phyloP scores from a whole-genome alignment of 2,797 vertebrate species.

The Gephyroberyx darwinii region DNA sequence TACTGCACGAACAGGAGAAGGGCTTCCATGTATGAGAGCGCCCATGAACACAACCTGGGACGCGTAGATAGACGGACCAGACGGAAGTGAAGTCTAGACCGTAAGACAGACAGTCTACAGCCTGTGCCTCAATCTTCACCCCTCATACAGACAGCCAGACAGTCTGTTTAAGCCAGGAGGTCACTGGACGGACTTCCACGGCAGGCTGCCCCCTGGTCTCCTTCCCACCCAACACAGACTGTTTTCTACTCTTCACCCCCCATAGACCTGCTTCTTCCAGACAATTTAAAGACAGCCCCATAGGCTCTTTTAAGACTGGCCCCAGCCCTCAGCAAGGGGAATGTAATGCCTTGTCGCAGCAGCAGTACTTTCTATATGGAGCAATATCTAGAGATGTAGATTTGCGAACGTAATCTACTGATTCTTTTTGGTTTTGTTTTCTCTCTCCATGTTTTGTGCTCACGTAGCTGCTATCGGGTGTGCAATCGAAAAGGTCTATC shows the following conservation, averaged over 20 bases:
- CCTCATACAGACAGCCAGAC: slow-evolving; percentile 18
- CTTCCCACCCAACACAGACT: slow-evolving; percentile 53
- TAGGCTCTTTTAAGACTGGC: slow-evolving; percentile 67
- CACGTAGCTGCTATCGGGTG: slow-evolving; percentile 89
- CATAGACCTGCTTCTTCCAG: slow-evolving; percentile 60
- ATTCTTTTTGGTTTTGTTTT: slow-evolving; percentile 68
- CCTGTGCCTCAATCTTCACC: slow-evolving; percentile 88
- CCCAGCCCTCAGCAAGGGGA: slow-evolving; percentile 72
- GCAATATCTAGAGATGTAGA: slow-evolving; percentile 86
- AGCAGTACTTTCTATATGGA: slow-evolving; percentile 80
- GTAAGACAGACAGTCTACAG: slow-evolving; percentile 75
- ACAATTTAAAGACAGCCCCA: slow-evolving; percentile 56
- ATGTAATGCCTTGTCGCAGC: slow-evolving; percentile 85
- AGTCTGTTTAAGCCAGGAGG: slow-evolving; percentile 40
- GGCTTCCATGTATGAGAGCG: slow-evolving; percentile 89
- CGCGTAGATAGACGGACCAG: slow-evolving; percentile 86
- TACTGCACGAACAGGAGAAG: slow-evolving; percentile 95
- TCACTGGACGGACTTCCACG: slow-evolving; percentile 56
- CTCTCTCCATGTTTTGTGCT: slow-evolving; percentile 85
- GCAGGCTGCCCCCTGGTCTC: slow-evolving; percentile 58
- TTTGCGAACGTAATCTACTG: slow-evolving; percentile 83
- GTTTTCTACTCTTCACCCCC: slow-evolving; percentile 58
- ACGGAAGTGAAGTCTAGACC: slow-evolving; percentile 88
- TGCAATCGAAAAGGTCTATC: slow-evolving; percentile 83
- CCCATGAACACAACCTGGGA: slow-evolving; percentile 80